Base-by-base conservation (phyloP, 2,113 vertebrate genomes). In the Aleadryas rufinucha region DNA sequence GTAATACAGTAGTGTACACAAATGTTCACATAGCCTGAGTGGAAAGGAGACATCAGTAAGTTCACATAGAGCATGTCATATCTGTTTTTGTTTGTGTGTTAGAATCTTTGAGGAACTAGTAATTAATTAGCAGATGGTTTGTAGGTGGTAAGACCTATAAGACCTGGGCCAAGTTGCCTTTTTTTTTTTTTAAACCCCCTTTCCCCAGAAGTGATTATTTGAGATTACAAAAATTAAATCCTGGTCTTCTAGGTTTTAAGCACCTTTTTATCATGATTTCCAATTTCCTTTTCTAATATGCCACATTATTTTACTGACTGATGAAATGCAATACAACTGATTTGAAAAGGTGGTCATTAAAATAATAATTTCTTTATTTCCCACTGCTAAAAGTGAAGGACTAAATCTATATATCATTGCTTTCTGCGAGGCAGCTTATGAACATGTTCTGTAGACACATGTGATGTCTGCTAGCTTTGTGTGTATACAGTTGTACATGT, bases 101-200 rank as follows among this genome's bases (percentile, higher is more conserved):
- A 91, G 59, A 71, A 17, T 59, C 72, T 91, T 84, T 83, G 90
- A 91, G 91, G 71, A 97, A 89, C 78, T 88, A 95, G 66, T 92
- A 68, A 92, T 42, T 93, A 80, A 93, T 45, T 61, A 87, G 47
- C 52, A 97, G 75, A 71, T 89, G 59, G 69, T 39, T 57, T 87
- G 44, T 94, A 63, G 87, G 75, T 95, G 49, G 49, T 39, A 90
- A 87, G 39, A 19, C 33, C 21, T 54, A 49, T 39, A 90, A 87
- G 39, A 19, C 33, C 21, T 54, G 57, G 22, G 74, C 47, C 13
- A 77, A 28, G 9, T 42, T 35, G 11, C 41, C n/a, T n/a, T n/a
- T 90, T 95, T 93, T 90, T 86, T 66, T 21, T 14, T 26, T 63
- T 68, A 54, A 64, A 71, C 5, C 26, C 24, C 12, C 3, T 93